These are phyloP conservation scores for Dinocampus coccinellae DNA, from an alignment of 2,888 invertebrate genomes.

Conservation along the genomic window DNA sequence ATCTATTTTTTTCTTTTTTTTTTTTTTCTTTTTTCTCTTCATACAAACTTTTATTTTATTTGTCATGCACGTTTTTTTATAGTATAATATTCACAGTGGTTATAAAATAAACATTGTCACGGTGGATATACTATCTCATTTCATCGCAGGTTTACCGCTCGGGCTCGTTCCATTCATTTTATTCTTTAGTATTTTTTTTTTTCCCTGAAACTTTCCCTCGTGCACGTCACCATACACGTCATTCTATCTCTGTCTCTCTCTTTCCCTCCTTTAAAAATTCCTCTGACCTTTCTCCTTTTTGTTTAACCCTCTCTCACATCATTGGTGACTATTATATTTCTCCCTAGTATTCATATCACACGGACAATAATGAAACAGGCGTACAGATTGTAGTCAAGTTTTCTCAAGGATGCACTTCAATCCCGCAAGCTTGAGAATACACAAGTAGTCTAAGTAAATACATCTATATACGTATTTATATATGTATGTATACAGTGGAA, in stretches of 20 bases:
- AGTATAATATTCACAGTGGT: constrained; percentile 1
- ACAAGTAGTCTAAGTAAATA: constrained; percentile 29
- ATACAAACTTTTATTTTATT: neutral
- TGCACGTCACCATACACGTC: no score
- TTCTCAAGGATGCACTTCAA: constrained; percentile 14
- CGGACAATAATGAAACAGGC: neutral
- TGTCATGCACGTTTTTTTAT: neutral
- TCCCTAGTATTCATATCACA: neutral
- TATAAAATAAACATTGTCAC: constrained; percentile 24
- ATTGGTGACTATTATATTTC: neutral
- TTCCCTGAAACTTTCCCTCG: neutral
- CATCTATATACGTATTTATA: constrained; percentile 18
- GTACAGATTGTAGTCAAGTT: neutral
- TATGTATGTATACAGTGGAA: neutral
- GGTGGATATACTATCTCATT: constrained; percentile 13
- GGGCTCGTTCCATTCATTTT: constrained; percentile 16
- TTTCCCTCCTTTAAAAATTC: neutral
- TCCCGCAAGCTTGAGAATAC: constrained; percentile 34
- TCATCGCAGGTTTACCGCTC: constrained; percentile 16
- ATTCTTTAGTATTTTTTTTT: constrained; percentile 7
- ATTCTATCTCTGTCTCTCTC: neutral
- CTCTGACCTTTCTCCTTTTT: neutral
- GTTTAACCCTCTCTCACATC: neutral
- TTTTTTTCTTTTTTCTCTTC: neutral
- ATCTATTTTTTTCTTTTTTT: no score